Conservation (phyloP, 2,113 vertebrate species). For the Athene cunicularia region DNA sequence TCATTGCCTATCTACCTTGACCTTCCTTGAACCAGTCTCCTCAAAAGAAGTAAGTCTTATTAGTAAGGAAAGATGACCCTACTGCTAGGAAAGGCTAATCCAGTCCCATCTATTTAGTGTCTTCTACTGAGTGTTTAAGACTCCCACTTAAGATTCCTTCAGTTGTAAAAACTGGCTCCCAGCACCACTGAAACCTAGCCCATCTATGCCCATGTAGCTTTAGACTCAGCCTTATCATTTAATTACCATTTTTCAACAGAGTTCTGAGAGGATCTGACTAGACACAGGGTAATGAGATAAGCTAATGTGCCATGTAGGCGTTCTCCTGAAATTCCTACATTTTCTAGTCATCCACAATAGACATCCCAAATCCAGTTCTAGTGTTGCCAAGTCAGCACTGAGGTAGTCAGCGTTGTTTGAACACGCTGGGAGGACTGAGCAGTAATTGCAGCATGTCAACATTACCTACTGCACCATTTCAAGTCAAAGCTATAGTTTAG, state of each 20-base stretch:
- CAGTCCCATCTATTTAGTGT: neutral
- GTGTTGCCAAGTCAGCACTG: neutral
- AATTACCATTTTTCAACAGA: neutral
- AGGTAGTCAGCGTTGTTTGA: neutral
- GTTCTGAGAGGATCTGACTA: neutral
- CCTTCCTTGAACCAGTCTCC: neutral
- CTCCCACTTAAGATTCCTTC: neutral
- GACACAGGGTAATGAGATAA: neutral
- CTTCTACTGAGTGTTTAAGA: neutral
- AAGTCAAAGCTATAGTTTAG: constrained; percentile 22
- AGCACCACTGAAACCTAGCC: neutral
- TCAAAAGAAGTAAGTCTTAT: neutral
- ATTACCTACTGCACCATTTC: constrained; percentile 47
- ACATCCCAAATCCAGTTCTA: neutral
- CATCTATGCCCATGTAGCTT: neutral
- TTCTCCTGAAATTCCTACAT: neutral
- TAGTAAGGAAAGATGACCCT: neutral
- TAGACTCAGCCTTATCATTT: neutral
- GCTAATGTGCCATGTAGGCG: neutral
- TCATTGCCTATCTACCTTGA: neutral
- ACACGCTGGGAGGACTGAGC: neutral
- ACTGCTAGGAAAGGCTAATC: neutral
- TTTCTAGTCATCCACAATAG: neutral
- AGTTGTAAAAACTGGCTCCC: neutral
- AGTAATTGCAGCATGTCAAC: constrained; percentile 12